These are phyloP conservation scores for Psittacula derbiana DNA, from an alignment of 2,797 vertebrate species.

Conservation along the genomic window DNA sequence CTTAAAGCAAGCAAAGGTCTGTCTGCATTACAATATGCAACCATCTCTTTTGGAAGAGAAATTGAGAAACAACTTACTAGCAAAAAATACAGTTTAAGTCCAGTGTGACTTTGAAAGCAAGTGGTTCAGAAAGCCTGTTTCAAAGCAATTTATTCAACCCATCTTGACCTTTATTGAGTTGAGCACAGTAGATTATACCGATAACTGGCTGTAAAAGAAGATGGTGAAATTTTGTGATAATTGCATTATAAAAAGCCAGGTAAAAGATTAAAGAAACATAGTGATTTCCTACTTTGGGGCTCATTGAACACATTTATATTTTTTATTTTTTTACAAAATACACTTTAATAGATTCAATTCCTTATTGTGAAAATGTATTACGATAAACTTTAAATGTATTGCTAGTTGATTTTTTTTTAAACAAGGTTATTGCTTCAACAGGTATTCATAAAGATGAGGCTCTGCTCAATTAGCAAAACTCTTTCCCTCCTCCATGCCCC, in stretches of 20 bases:
- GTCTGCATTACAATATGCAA: background rate
- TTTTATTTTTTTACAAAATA: background rate
- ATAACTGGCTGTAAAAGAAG: background rate
- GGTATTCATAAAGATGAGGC: background rate
- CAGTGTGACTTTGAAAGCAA: background rate
- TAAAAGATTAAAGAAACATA: background rate
- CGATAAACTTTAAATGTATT: background rate
- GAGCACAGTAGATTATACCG: background rate
- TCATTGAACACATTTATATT: background rate
- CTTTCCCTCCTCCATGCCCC: background rate
- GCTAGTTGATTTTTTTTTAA: background rate
- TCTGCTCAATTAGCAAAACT: background rate
- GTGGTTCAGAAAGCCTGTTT: background rate
- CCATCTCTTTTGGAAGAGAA: background rate
- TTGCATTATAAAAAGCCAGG: background rate
- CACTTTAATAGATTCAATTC: background rate
- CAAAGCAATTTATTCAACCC: background rate
- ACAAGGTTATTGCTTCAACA: slow-evolving; percentile 37
- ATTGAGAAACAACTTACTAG: background rate
- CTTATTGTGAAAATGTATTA: background rate
- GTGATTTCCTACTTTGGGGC: background rate
- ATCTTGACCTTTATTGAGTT: background rate
- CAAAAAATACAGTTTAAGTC: background rate
- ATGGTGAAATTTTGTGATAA: background rate
- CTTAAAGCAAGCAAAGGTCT: background rate